phyloP scores from a whole-genome alignment of 2,797 vertebrate genomes.

The Craterocephalus amniculus region DNA sequence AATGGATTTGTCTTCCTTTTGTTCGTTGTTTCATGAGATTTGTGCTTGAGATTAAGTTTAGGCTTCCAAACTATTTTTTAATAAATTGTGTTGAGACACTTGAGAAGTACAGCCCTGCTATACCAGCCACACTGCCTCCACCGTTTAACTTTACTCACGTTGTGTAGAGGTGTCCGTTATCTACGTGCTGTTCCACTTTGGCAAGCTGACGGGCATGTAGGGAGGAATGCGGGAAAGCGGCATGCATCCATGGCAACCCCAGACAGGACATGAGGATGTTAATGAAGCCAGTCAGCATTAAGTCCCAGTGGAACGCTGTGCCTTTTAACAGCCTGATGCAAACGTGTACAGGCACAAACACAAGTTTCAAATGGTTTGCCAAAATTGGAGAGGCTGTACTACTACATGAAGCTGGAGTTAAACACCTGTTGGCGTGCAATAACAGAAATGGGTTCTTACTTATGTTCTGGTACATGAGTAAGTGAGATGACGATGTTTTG shows the following conservation, averaged over 20 bases:
- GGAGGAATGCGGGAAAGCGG: constrained; percentile 93
- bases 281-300: constrained; percentile 93
- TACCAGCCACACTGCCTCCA: too few species aligned
- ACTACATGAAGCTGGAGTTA: too few species aligned
- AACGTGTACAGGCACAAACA: constrained; percentile 18
- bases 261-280: constrained; percentile 93
- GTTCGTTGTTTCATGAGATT: too few species aligned
- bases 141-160: constrained; percentile 87
- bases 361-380: constrained; percentile 26
- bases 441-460: constrained; percentile 74
- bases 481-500: constrained; percentile 96
- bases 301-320: constrained; percentile 96
- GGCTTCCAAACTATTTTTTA: too few species aligned
- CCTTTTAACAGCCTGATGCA: constrained; percentile 90
- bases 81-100: not conserved
- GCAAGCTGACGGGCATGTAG: constrained; percentile 94
- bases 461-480: constrained; percentile 93
- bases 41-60: too few species aligned
- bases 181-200: constrained; percentile 91
- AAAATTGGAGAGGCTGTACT: not conserved
- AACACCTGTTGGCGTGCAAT: not conserved
- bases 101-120: too few species aligned
- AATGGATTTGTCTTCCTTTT: too few species aligned
- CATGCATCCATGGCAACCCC: constrained; percentile 96
- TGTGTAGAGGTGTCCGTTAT: constrained; percentile 91